Base-by-base conservation (phyloP, 2,797 vertebrate species). In the Halcyon smyrnensis region DNA sequence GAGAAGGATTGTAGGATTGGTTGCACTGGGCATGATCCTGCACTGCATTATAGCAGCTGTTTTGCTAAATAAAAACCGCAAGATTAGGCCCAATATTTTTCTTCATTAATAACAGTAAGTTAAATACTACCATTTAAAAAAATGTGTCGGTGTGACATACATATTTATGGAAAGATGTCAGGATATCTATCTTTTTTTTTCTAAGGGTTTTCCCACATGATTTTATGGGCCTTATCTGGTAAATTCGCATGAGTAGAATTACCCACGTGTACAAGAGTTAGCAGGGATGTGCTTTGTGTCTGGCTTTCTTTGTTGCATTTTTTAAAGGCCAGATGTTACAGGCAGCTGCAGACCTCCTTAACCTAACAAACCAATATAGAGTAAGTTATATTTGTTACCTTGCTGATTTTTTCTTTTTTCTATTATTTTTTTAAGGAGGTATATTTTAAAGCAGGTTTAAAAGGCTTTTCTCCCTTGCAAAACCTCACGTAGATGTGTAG, bases 111-210 rank as follows among this genome's bases (percentile, higher is more conserved):
- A 74, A 16, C 30, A 57, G 23, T 30, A 37, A 64, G 76, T 53
- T 56, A n/a, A 81, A 86, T 84, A 15, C 9, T 57, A 11, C 12
- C 0, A 20, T 54, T 19, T 18, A 32, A 45, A 51, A 53, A 7
- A 6, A 0, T 2, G 2, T 20, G 19, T 45, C 4, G 46, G 36
- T 21, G 8, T 51, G 43, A 16, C 2, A 8, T 34, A 17, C 11
- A 24, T 56, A 84, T 88, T 85, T 90, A 68, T 83, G 60, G 54
- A 63, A 79, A 43, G 28, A 37, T 56, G 54, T 48, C 67, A 85
- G 36, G 27, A 15, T 88, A 41, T 30, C 45, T 59, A 2, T 30
- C 6, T 74, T 57, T 75, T 46, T 50, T 51, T 87, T 63, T 28
- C 13, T 39, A 8, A n/a, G 41, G 16, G 6, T 82, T 91, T 84